Evolutionary conservation across 2,797 vertebrate species (phyloP).

Genomic region (Melanogrammus aeglefinus): DNA sequence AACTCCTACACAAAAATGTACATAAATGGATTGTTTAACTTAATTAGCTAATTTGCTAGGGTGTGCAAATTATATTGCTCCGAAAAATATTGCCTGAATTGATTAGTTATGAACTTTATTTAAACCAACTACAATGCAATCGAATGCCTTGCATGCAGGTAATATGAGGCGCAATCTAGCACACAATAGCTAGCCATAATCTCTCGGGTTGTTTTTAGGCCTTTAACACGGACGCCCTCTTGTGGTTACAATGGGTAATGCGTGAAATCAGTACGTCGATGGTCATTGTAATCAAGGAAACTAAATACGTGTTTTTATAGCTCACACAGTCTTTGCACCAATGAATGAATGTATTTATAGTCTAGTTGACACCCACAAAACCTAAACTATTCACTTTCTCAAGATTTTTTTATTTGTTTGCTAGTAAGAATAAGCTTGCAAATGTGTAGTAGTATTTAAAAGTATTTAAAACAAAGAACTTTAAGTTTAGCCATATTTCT

Average conservation of each 20-base stretch:
- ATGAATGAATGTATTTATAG: not conserved
- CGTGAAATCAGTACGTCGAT: constrained; percentile 19
- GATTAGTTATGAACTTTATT: not conserved
- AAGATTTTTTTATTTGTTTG: not conserved
- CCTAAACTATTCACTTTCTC: not conserved
- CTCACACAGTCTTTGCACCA: not conserved
- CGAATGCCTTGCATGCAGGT: not conserved
- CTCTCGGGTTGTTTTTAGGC: not conserved
- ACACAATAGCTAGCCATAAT: not conserved
- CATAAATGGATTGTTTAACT: not conserved
- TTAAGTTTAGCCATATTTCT: not conserved
- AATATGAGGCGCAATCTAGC: not conserved
- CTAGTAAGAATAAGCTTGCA: not conserved
- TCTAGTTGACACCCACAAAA: not conserved
- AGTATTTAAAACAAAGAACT: not conserved
- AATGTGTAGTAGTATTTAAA: not conserved
- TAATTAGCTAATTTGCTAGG: not conserved
- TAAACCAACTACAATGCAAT: not conserved
- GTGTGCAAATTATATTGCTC: not conserved
- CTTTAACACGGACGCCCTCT: constrained; percentile 62
- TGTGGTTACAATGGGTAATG: constrained; percentile 55
- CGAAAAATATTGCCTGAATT: not conserved
- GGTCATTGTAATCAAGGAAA: not conserved
- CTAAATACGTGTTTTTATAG: not conserved
- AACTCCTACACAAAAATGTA: not conserved